Evolutionary conservation across 2,113 vertebrate genomes (phyloP).

Genomic region (Xenopus borealis): DNA sequence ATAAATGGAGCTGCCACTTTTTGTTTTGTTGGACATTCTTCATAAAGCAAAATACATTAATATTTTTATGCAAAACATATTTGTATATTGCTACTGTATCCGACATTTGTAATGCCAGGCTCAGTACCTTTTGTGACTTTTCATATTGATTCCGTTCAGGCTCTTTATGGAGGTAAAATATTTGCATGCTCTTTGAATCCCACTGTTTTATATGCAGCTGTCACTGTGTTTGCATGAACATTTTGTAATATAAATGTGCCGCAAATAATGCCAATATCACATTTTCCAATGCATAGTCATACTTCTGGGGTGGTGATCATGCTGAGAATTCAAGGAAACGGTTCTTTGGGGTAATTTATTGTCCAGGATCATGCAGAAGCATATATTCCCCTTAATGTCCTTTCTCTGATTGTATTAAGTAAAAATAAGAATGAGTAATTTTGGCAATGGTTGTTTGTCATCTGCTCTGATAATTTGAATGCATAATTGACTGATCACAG

Average conservation of each 20-base stretch:
- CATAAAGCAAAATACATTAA: too few relatives aligned
- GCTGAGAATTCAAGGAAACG: conserved; percentile 27
- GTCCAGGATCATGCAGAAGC: conserved; percentile 28
- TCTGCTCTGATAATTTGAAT: conserved; percentile 36
- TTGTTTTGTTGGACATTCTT: too few relatives aligned
- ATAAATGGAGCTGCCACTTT: too few relatives aligned
- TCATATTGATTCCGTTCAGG: neutral
- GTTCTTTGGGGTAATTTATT: conserved; percentile 31
- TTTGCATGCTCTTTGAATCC: neutral
- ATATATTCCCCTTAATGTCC: conserved; percentile 39
- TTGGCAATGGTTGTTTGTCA: conserved; percentile 36
- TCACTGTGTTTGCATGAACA: conserved; percentile 21
- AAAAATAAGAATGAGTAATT: conserved; percentile 36
- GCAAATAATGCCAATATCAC: conserved; percentile 23
- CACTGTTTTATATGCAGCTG: conserved; percentile 11
- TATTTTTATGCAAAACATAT: too few relatives aligned
- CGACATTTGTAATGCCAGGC: too few relatives aligned
- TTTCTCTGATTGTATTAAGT: conserved; percentile 41
- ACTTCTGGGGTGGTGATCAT: conserved; percentile 32
- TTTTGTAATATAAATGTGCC: conserved; percentile 18
- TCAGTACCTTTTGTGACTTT: too few relatives aligned
- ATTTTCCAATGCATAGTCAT: conserved; percentile 18
- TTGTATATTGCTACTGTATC: too few relatives aligned
- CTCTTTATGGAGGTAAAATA: neutral
- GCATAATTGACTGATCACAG: conserved; percentile 41